Evolutionary conservation across 2,888 invertebrate genomes (phyloP), one percentile per base, ranked within the genome.

Genomic region (Orchesellides sinensis): DNA sequence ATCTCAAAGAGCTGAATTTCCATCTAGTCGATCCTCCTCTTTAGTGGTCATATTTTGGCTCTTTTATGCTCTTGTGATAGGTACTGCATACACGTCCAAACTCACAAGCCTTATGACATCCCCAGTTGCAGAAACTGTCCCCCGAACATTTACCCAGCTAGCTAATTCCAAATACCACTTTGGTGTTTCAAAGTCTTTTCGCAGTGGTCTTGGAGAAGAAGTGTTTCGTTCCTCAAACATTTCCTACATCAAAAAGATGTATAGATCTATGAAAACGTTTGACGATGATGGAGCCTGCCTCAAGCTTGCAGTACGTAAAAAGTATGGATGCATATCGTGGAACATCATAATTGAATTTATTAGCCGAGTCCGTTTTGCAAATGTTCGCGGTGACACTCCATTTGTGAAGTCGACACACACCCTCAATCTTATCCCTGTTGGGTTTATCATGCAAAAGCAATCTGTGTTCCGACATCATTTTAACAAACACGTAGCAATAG

Each of bases 31-130:
- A 8, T 12, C 54, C 8, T 54, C 54, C 14, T 2, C 8, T n/a
- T 0, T 63, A 4, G 0, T 63, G n/a, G 1, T 63, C 5, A 12
- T 63, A 5, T 19, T 63, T 2, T 63, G 63, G 63, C 17, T 63
- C 6, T 17, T 63, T n/a, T 63, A 63, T n/a, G 63, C 63, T 2
- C 17, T 63, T 1, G 21, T 63, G 5, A 35, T 63, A 14, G 63
- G 63, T 1, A 63, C 63, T 63, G 63, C 63, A 5, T 63, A 63
- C 32, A 63, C 32, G 4, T 17, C 17, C n/a, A 63, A 63, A 63
- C 40, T 63, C 32, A 40, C 40, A 2, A 35, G 35, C 17, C 32
- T 63, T 1, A 63, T 63, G 63, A 40, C 63, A 6, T 63, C 63
- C 0, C 63, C 63, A 12, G 6, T 12, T 12, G 63, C 21, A 6